These are phyloP conservation scores for Phyllotreta striolata DNA, from an alignment of 2,888 invertebrate genomes.

Conservation along the genomic window DNA sequence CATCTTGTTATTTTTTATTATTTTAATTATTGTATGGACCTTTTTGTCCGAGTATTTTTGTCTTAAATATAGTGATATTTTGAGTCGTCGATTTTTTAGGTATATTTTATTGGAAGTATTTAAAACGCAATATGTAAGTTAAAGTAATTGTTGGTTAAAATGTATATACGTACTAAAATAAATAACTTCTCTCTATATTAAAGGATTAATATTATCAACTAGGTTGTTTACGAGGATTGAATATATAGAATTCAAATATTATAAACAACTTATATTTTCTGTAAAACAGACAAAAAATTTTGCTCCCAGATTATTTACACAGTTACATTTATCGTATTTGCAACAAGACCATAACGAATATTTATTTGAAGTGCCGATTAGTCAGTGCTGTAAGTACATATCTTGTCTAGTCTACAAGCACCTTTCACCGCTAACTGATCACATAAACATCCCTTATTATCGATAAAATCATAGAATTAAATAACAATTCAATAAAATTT, in stretches of 20 bases:
- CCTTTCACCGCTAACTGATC: constrained; percentile 11
- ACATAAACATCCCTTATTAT: constrained; percentile 37
- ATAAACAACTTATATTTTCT: constrained; percentile 59
- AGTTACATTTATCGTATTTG: constrained; percentile 48
- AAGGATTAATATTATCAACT: background rate
- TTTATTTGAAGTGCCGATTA: constrained; percentile 35
- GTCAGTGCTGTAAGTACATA: constrained; percentile 42
- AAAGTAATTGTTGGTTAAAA: too few relatives aligned
- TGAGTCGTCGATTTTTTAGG: too few relatives aligned
- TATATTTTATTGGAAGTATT: too few relatives aligned
- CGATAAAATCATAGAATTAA: constrained; percentile 54
- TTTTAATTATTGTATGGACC: too few relatives aligned
- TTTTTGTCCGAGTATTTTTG: too few relatives aligned
- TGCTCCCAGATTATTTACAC: constrained; percentile 59
- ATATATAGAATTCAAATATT: constrained; percentile 17
- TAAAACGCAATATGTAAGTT: too few relatives aligned
- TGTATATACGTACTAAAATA: too few relatives aligned
- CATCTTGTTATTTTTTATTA: too few relatives aligned
- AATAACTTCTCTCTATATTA: too few relatives aligned
- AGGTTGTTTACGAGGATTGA: background rate
- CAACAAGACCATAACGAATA: constrained; percentile 41
- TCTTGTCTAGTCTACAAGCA: constrained; percentile 28
- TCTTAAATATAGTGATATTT: too few relatives aligned
- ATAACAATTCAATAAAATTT: constrained; percentile 56
- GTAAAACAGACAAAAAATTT: constrained; percentile 59